Conservation (phyloP, 2,113 vertebrate genomes). For the Thryonomys swinderianus region DNA sequence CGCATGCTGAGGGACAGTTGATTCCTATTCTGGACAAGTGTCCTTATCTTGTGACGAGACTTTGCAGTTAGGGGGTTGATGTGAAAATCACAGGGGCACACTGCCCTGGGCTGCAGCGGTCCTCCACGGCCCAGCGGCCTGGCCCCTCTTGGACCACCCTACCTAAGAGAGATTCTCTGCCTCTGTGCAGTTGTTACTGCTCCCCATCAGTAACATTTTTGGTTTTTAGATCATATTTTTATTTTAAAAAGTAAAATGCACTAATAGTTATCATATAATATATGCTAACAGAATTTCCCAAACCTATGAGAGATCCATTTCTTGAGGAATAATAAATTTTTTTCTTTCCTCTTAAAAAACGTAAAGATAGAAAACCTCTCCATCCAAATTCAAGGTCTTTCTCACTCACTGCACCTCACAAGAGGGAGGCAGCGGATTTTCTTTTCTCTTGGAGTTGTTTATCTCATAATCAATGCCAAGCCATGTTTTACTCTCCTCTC, state of each 20-base stretch:
- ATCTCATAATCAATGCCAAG: not conserved
- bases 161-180: no score
- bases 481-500: conserved; percentile 22
- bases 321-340: no score
- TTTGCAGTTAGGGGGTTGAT: not conserved
- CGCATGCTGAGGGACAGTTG: not conserved
- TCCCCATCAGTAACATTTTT: no score
- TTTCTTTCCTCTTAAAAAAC: no score
- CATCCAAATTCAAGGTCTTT: no score
- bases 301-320: no score
- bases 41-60: not conserved
- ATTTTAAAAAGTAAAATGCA: no score
- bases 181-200: not conserved
- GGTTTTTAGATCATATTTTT: no score
- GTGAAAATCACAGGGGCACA: not conserved
- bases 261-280: no score
- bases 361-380: no score
- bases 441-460: not conserved
- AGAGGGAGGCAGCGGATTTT: not conserved
- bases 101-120: accelerated
- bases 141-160: not conserved
- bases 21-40: not conserved
- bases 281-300: no score
- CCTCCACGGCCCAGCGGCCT: not conserved
- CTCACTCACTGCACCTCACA: no score